Evolutionary conservation across 2,888 invertebrate species (phyloP).

Genomic region (Drosophila prostipennis): DNA sequence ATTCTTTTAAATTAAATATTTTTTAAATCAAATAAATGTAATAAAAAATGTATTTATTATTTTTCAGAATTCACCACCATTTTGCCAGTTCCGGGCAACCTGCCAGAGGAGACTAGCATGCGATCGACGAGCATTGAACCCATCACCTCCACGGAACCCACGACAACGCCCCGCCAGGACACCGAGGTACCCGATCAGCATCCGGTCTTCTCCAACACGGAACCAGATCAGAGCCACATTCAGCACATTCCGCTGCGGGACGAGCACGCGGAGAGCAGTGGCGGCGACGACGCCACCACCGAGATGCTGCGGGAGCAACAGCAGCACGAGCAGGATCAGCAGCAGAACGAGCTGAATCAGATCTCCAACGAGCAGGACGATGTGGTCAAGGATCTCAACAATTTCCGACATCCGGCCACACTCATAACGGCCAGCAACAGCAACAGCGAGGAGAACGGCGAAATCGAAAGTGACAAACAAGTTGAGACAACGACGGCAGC

Average conservation of each 20-base stretch:
- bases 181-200: slow-evolving; percentile 32
- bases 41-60: not conserved
- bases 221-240: slow-evolving; percentile 58
- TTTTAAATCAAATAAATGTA: not conserved
- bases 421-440: slow-evolving; percentile 81
- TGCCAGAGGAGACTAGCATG: slow-evolving; percentile 48
- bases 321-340: slow-evolving; percentile 41
- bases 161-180: slow-evolving; percentile 76
- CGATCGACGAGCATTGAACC: slow-evolving; percentile 81
- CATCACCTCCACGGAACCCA: slow-evolving; percentile 81
- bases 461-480: slow-evolving; percentile 67
- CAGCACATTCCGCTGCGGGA: slow-evolving; percentile 69
- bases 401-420: slow-evolving; percentile 81
- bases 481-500: slow-evolving; percentile 36
- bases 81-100: not conserved
- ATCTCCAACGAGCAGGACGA: slow-evolving; percentile 79
- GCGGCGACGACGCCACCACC: slow-evolving; percentile 56
- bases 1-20: not conserved
- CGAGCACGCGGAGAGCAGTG: slow-evolving; percentile 64
- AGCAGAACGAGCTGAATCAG: slow-evolving; percentile 73
- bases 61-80: slow-evolving; percentile 38
- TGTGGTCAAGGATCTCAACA: slow-evolving; percentile 81
- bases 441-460: slow-evolving; percentile 64
- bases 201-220: slow-evolving; percentile 37
- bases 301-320: slow-evolving; percentile 51